These are phyloP conservation scores for Cliona cf. orientalis DNA, from an alignment of 37 sponge, comb jelly and placozoan genomes.

Conservation along the genomic window DNA sequence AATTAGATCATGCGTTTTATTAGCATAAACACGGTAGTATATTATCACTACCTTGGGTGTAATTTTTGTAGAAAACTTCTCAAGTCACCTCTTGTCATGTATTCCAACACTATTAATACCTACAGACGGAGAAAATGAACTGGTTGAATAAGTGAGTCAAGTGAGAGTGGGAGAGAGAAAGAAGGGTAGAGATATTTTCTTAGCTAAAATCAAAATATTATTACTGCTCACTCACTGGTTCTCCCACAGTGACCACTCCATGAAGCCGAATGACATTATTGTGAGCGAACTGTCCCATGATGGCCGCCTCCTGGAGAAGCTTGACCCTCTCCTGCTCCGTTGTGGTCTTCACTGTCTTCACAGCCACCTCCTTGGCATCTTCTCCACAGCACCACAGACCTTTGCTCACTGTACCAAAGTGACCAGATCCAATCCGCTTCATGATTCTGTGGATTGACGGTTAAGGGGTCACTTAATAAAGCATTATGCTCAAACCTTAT, in stretches of 20 bases:
- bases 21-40: too few relatives aligned
- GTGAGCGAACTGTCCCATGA: slow-evolving; percentile 67
- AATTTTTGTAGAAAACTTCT: slow-evolving; percentile 53
- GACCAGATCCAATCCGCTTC: slow-evolving; percentile 52
- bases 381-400: slow-evolving; percentile 26
- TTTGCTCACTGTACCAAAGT: slow-evolving; percentile 69
- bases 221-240: slow-evolving; percentile 43
- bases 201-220: neutral
- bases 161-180: slow-evolving; percentile 3
- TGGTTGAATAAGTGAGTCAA: neutral
- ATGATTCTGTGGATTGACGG: slow-evolving; percentile 18
- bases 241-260: slow-evolving; percentile 62
- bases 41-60: slow-evolving; percentile 36
- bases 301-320: slow-evolving; percentile 66
- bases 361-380: slow-evolving; percentile 40
- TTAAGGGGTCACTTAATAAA: neutral
- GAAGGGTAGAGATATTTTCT: neutral
- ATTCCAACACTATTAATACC: slow-evolving; percentile 68
- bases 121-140: slow-evolving; percentile 15
- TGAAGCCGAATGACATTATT: slow-evolving; percentile 46
- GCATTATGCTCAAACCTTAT: too few relatives aligned
- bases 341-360: slow-evolving; percentile 49
- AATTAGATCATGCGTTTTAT: too few relatives aligned
- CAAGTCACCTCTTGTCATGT: slow-evolving; percentile 60
- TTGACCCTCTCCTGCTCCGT: slow-evolving; percentile 42